Conservation (phyloP, 2,888 invertebrate species). For the Antitype chi region DNA sequence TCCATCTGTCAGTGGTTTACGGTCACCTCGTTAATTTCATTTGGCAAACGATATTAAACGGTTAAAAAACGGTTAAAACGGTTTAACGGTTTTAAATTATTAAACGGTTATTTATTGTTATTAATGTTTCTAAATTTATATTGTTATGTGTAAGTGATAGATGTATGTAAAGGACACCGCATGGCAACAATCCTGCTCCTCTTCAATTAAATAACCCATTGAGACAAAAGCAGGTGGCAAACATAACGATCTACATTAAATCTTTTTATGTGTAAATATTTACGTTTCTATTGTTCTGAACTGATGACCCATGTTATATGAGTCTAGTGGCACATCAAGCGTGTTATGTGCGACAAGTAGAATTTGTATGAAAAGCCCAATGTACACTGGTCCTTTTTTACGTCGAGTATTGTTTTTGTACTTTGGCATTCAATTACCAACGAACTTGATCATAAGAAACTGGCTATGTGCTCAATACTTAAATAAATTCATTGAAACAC, state of each 20-base stretch:
- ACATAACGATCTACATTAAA: conserved; percentile 5
- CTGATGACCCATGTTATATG: conserved; percentile 20
- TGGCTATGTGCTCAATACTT: too few relatives aligned
- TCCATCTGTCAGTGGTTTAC: conserved; percentile 25
- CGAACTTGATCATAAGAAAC: not conserved
- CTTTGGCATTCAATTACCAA: not conserved
- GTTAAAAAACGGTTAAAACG: too few relatives aligned
- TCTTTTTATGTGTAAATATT: not conserved
- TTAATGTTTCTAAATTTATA: conserved; percentile 6
- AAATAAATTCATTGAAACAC: not conserved
- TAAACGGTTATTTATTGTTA: conserved; percentile 8
- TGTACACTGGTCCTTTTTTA: not conserved
- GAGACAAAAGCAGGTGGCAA: conserved; percentile 13
- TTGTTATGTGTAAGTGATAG: conserved; percentile 4
- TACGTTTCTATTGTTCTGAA: conserved; percentile 23
- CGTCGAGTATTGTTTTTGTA: not conserved
- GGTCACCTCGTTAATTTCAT: conserved; percentile 48
- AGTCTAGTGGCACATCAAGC: conserved; percentile 2
- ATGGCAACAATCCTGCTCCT: not conserved
- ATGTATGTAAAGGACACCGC: not conserved
- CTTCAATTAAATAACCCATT: not conserved
- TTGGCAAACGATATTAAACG: conserved; percentile 27
- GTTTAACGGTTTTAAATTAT: too few relatives aligned
- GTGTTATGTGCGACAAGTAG: conserved; percentile 10
- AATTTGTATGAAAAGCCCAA: not conserved